Percentiles rank a stretch among this genome's conserved stretches.
These are phyloP conservation scores for Isoperla grammatica DNA, from an alignment of 2,888 invertebrate genomes.

Conservation along the genomic window DNA sequence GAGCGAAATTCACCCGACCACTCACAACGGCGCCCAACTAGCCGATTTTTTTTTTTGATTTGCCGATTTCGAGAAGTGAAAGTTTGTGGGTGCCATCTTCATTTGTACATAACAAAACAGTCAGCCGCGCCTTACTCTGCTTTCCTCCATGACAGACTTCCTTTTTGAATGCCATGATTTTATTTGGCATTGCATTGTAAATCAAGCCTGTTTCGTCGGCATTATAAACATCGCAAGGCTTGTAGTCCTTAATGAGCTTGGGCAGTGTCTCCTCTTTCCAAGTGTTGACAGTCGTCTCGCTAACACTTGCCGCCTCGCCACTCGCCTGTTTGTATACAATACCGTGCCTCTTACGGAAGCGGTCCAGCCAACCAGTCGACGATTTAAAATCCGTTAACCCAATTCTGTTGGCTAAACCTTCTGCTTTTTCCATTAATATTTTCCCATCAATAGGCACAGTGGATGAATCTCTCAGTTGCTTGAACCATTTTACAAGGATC, in stretches of 20 bases:
- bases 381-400: conserved; percentile 27
- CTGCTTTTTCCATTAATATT: conserved; percentile 26
- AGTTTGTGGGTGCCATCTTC: conserved; percentile 14
- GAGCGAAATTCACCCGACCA: too few species aligned
- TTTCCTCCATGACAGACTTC: too few species aligned
- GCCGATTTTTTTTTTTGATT: too few species aligned
- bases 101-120: conserved; percentile 32
- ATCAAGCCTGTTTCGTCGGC: conserved; percentile 34
- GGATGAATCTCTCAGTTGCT: too few species aligned
- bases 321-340: conserved; percentile 26
- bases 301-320: conserved; percentile 15
- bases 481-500: neutral
- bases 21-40: too few species aligned
- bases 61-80: conserved; percentile 11
- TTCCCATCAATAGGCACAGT: conserved; percentile 28
- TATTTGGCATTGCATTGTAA: conserved; percentile 34
- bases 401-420: conserved; percentile 23
- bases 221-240: too few species aligned
- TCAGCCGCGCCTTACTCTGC: conserved; percentile 34
- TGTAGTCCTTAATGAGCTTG: conserved; percentile 6
- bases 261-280: conserved; percentile 27
- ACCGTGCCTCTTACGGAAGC: conserved; percentile 29
- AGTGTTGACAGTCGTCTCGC: conserved; percentile 16
- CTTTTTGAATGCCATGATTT: too few species aligned
- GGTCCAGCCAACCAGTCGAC: too few species aligned